These are phyloP conservation scores for Cossypha caffra DNA, from an alignment of 2,797 vertebrate species.

Conservation along the genomic window DNA sequence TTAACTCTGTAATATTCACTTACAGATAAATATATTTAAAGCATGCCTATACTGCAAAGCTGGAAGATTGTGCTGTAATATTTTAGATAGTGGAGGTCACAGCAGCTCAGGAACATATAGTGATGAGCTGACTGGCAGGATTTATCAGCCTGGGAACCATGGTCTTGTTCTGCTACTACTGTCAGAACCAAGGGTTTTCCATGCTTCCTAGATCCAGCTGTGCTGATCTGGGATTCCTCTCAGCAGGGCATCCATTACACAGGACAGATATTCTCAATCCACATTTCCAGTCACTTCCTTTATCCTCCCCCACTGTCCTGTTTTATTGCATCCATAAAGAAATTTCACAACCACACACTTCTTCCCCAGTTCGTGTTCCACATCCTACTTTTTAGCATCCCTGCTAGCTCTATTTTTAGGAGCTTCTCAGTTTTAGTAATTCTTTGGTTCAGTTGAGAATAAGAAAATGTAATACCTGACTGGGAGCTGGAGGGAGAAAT, in stretches of 20 bases:
- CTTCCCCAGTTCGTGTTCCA: neutral
- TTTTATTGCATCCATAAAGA: neutral
- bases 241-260: neutral
- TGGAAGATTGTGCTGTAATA: neutral
- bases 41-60: neutral
- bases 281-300: neutral
- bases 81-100: neutral
- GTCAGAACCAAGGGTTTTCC: neutral
- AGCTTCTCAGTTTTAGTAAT: neutral
- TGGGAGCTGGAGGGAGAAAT: neutral
- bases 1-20: neutral
- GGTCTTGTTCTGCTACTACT: neutral
- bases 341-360: neutral
- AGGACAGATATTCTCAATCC: neutral
- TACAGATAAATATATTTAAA: neutral
- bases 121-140: neutral
- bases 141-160: neutral
- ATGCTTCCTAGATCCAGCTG: neutral
- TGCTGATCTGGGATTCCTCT: neutral
- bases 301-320: neutral
- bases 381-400: neutral
- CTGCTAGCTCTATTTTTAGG: neutral
- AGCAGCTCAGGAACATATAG: accelerated
- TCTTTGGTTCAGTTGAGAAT: neutral
- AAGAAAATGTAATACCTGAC: neutral